Evolutionary conservation across 2,888 invertebrate species (phyloP).

Genomic region (Eretmocerus hayati): DNA sequence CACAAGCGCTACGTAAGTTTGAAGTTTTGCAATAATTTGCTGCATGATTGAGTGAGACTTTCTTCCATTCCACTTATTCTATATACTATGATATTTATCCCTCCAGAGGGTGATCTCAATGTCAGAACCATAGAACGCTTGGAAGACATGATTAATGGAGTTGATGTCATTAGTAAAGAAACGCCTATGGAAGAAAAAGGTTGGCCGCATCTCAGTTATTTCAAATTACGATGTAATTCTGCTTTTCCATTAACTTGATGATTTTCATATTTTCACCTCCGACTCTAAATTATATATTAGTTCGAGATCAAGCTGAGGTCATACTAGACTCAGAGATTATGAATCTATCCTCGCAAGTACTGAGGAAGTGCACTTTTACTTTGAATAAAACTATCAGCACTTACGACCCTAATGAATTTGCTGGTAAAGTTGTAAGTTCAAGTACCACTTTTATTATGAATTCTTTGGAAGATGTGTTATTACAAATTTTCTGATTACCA

Average conservation of each 20-base stretch:
- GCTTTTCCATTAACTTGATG: too few relatives aligned
- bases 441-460: background rate
- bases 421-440: constrained; percentile 32
- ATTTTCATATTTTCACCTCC: constrained; percentile 2
- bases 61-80: too few relatives aligned
- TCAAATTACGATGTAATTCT: too few relatives aligned
- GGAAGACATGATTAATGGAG: constrained; percentile 31
- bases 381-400: constrained; percentile 30
- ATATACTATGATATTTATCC: constrained; percentile 10
- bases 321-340: constrained; percentile 40
- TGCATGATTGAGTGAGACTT: too few relatives aligned
- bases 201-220: too few relatives aligned
- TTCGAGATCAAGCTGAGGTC: constrained; percentile 34
- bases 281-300: too few relatives aligned
- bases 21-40: too few relatives aligned
- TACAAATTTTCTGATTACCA: background rate
- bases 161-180: constrained; percentile 32
- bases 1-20: constrained; percentile 30
- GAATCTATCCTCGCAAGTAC: constrained; percentile 35
- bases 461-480: background rate
- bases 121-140: constrained; percentile 27
- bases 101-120: constrained; percentile 31
- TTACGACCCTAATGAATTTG: constrained; percentile 33
- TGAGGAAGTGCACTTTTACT: constrained; percentile 31
- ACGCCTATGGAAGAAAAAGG: constrained; percentile 33